Percentiles rank a stretch among this genome's conserved stretches.
Conservation (phyloP, 2,113 vertebrate species). For the Cynocephalus volans region DNA sequence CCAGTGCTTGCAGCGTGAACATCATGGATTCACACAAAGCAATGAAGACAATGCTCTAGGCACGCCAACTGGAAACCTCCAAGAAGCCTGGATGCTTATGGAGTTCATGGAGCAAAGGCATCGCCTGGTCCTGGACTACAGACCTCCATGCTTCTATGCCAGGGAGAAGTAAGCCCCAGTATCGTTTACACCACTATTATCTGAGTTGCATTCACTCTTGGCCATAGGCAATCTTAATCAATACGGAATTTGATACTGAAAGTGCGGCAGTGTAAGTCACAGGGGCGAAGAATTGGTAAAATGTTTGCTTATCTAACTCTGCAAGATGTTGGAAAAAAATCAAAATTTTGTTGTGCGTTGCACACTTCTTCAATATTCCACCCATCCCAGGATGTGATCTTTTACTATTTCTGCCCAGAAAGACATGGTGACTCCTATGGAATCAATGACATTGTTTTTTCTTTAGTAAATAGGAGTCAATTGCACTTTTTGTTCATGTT, state of each 20-base stretch:
- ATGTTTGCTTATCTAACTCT: background rate
- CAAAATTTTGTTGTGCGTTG: too few relatives aligned
- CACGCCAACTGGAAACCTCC: background rate
- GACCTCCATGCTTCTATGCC: rapidly evolving
- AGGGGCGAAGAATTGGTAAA: background rate
- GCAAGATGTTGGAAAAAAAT: background rate
- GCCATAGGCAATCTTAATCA: background rate
- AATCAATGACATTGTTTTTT: background rate
- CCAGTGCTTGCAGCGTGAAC: too few relatives aligned
- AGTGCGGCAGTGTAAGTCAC: too few relatives aligned
- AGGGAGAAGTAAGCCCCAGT: background rate
- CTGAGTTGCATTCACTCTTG: background rate
- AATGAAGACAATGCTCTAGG: background rate
- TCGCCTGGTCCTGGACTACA: background rate
- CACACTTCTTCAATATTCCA: background rate
- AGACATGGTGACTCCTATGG: background rate
- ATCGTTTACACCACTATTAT: rapidly evolving
- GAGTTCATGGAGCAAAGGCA: background rate
- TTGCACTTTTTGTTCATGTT: background rate
- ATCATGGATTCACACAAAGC: background rate
- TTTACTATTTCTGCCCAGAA: background rate
- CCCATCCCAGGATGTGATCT: background rate
- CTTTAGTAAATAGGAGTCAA: background rate
- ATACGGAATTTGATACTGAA: background rate
- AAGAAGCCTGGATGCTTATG: too few relatives aligned